Conservation (phyloP, 2,888 invertebrate species). For the Chalcosyrphus nemorum region DNA sequence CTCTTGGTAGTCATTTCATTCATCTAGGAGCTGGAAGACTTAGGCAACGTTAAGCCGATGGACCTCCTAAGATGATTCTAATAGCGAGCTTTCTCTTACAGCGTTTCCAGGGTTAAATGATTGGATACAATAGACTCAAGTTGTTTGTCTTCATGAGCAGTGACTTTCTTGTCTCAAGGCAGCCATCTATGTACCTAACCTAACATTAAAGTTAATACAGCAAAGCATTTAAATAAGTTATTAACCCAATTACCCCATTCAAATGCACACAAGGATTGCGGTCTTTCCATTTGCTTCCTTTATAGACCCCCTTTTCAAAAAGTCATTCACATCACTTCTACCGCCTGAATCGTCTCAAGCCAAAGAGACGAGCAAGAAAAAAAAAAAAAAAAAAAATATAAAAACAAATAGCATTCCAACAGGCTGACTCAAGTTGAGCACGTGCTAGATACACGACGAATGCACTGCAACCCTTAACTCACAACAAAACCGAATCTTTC, state of each 20-base stretch:
- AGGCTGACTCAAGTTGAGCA: conserved; percentile 63
- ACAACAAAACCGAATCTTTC: conserved; percentile 16
- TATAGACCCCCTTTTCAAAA: conserved; percentile 26
- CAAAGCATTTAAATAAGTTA: conserved; percentile 27
- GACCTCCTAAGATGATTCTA: too few relatives aligned
- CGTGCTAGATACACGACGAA: conserved; percentile 52
- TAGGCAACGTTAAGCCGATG: too few relatives aligned
- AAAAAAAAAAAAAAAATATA: too few relatives aligned
- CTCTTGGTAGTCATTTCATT: too few relatives aligned
- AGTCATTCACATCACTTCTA: conserved; percentile 55
- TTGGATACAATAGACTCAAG: too few relatives aligned
- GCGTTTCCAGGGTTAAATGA: too few relatives aligned
- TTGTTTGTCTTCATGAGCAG: too few relatives aligned
- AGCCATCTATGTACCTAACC: too few relatives aligned
- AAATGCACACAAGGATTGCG: conserved; percentile 52
- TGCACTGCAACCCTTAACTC: conserved; percentile 40
- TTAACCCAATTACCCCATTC: conserved; percentile 61
- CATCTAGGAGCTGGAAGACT: too few relatives aligned
- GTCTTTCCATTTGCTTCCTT: conserved; percentile 31
- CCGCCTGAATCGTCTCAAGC: background rate
- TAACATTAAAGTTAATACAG: background rate
- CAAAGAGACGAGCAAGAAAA: too few relatives aligned
- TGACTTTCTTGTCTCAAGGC: too few relatives aligned
- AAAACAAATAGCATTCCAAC: conserved; percentile 53
- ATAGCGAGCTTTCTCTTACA: too few relatives aligned